Evolutionary conservation across 2,797 vertebrate species (phyloP).

Genomic region (Gallinago solitaria): DNA sequence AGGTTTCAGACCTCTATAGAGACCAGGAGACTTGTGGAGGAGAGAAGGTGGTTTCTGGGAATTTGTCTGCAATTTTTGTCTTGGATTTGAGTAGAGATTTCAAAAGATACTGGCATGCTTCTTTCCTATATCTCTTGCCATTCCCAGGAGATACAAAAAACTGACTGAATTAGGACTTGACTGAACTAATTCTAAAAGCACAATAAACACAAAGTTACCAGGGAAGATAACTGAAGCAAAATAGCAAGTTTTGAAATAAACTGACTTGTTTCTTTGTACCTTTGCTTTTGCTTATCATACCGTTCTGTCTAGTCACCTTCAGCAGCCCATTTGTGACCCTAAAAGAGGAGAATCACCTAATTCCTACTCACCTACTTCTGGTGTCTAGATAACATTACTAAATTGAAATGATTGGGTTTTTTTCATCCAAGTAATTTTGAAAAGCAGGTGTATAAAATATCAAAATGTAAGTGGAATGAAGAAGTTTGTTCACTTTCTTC

Average conservation of each 20-base stretch:
- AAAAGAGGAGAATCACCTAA: neutral
- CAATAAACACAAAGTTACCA: neutral
- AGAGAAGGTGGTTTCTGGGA: neutral
- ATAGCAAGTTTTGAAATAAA: neutral
- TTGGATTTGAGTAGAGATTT: neutral
- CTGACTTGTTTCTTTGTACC: neutral
- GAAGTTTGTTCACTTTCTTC: neutral
- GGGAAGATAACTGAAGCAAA: neutral
- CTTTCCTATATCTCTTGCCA: neutral
- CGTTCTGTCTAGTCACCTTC: neutral
- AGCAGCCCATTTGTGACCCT: neutral
- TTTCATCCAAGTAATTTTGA: neutral
- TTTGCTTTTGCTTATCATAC: neutral
- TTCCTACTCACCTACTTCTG: neutral
- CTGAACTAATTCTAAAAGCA: neutral
- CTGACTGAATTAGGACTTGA: neutral
- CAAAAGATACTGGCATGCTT: neutral
- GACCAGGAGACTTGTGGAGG: neutral
- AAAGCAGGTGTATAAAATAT: neutral
- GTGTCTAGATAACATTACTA: neutral
- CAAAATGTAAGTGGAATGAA: neutral
- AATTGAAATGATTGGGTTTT: neutral
- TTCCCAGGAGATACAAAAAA: neutral
- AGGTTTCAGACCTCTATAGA: neutral
- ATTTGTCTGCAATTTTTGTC: neutral